These are phyloP conservation scores for Proisotoma minuta DNA, from an alignment of 2,888 invertebrate species.

Conservation along the genomic window DNA sequence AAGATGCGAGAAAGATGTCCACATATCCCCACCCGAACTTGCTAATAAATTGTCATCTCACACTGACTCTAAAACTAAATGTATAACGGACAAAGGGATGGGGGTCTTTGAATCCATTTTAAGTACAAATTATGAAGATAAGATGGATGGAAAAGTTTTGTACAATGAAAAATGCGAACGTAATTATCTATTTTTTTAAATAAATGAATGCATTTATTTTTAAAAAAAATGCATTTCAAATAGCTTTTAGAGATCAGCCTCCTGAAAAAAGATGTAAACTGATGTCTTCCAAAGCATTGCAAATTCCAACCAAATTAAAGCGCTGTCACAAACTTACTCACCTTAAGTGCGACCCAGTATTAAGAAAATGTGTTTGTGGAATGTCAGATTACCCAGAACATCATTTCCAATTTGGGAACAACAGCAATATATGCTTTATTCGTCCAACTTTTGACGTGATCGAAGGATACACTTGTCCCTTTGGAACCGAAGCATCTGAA, in stretches of 20 bases:
- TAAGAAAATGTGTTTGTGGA: neutral
- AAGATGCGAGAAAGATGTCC: too few species aligned
- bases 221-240: neutral
- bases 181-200: too few species aligned
- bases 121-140: too few species aligned
- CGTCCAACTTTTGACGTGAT: neutral
- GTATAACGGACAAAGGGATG: too few species aligned
- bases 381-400: neutral
- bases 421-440: neutral
- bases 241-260: neutral
- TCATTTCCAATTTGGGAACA: neutral
- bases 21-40: too few species aligned
- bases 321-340: neutral
- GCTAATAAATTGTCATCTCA: too few species aligned
- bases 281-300: neutral
- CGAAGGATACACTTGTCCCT: neutral
- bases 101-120: too few species aligned
- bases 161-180: too few species aligned
- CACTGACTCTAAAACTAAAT: too few species aligned
- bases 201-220: neutral
- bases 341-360: neutral
- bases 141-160: too few species aligned
- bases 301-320: neutral
- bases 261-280: neutral
- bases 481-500: neutral